Percentiles rank a stretch among this genome's conserved stretches.
Evolutionary conservation across 2,888 invertebrate species (phyloP).

Genomic region (Sinhomidia bicolor): DNA sequence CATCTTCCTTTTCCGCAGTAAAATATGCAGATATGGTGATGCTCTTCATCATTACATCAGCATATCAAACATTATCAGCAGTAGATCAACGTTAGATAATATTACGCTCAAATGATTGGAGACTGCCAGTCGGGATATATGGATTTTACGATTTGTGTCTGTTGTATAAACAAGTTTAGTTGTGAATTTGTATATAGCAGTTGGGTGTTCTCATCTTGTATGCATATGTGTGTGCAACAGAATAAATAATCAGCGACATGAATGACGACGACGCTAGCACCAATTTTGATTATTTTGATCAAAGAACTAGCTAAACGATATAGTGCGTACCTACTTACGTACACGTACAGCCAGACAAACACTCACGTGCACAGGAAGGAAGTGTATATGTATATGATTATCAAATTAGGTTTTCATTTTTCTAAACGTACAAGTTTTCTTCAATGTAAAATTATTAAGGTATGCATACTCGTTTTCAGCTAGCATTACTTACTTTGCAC

Average conservation of each 20-base stretch:
- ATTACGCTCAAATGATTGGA: not conserved
- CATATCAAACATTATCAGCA: conserved; percentile 20
- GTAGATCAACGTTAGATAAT: conserved; percentile 20
- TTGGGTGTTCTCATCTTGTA: not conserved
- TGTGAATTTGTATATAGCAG: not conserved
- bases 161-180: not conserved
- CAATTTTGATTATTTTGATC: not conserved
- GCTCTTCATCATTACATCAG: not conserved
- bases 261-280: too few species aligned
- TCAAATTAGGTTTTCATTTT: not conserved
- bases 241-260: too few species aligned
- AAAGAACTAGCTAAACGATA: too few species aligned
- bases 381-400: not conserved
- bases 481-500: too few species aligned
- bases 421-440: too few species aligned
- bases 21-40: not conserved
- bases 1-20: not conserved
- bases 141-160: not conserved
- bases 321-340: too few species aligned
- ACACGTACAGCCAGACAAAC: not conserved
- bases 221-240: not conserved
- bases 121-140: too few species aligned
- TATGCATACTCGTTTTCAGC: not conserved
- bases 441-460: not conserved
- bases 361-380: not conserved